Evolutionary conservation across 2,797 vertebrate genomes (phyloP), one percentile per base, ranked within the genome.

Genomic region (Clarias laeviceps): DNA sequence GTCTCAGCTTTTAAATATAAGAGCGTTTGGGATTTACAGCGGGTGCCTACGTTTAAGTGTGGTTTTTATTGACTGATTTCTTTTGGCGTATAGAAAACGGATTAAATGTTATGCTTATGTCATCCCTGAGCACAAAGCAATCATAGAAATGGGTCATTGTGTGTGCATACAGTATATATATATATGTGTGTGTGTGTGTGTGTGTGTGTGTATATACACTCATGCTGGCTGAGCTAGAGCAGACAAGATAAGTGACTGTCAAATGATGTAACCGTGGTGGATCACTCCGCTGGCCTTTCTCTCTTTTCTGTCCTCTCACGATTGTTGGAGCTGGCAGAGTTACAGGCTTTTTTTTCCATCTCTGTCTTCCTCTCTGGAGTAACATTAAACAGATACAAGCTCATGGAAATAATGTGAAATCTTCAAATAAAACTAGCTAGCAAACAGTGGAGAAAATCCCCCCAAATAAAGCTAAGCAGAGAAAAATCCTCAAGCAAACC

Each of bases 231-330:
- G 80, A 88, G 84, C 82, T 78, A 84, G 85, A 83, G 79, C 76
- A 80, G 82, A 83, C 82, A 80, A 92, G 92, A 89, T 93, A 91
- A 93, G 91, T 92, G 90, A 91, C 91, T 94, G 91, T 93, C 93
- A 91, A 87, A 91, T 93, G 90, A 93, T 88, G 90, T 92, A 92
- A 92, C 88, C 82, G 83, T 92, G 91, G 90, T 88, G 87, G 90
- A 92, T 92, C 91, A 92, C 89, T 77, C 82, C 91, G 88, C 92
- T 90, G 88, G 90, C 77, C 89, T 88, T 79, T 89, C 80, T 85
- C 84, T 87, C 66, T 69, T 76, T 82, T 72, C 84, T 84, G 34
- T 74, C 40, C 54, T 85, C 90, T 91, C 40, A 86, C 88, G 87
- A 92, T 89, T 91, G 92, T 88, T 84, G 85, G 56, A 40, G 56